Evolutionary conservation across 2,113 vertebrate genomes (phyloP).

Genomic region (Takifugu flavidus): DNA sequence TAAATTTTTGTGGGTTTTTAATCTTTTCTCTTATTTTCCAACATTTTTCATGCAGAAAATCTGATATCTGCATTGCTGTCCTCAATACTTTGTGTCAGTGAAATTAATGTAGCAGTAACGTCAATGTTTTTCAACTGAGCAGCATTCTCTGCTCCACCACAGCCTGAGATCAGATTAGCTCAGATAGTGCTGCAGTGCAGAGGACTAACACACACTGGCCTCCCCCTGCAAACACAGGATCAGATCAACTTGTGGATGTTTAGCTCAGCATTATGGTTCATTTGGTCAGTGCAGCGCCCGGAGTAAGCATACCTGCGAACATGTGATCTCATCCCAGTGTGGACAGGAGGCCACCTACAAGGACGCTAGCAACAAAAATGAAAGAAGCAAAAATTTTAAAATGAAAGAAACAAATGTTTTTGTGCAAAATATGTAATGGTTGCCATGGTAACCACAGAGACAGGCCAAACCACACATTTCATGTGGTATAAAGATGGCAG

Average conservation of each 20-base stretch:
- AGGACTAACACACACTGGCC: slow-evolving; percentile 51
- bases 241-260: slow-evolving; percentile 45
- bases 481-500: slow-evolving; percentile 32
- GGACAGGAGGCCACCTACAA: background rate
- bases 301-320: slow-evolving; percentile 15
- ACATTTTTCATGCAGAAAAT: slow-evolving; percentile 20
- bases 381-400: background rate
- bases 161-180: slow-evolving; percentile 49
- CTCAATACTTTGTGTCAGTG: slow-evolving; percentile 22
- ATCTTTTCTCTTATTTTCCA: slow-evolving; percentile 17
- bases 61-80: slow-evolving; percentile 26
- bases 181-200: slow-evolving; percentile 52
- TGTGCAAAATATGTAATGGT: slow-evolving; percentile 37
- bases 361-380: slow-evolving; percentile 3
- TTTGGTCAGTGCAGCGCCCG: slow-evolving; percentile 52
- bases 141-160: slow-evolving; percentile 11
- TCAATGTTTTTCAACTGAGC: slow-evolving; percentile 16
- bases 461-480: slow-evolving; percentile 32
- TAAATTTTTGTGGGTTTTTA: slow-evolving; percentile 4
- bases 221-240: slow-evolving; percentile 57
- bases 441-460: slow-evolving; percentile 13
- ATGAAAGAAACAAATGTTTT: slow-evolving; percentile 26
- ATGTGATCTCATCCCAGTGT: background rate
- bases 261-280: slow-evolving; percentile 40
- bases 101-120: slow-evolving; percentile 18